Evolutionary conservation across 2,797 vertebrate genomes (phyloP), one percentile per base, ranked within the genome.

Genomic region (Molossus molossus): DNA sequence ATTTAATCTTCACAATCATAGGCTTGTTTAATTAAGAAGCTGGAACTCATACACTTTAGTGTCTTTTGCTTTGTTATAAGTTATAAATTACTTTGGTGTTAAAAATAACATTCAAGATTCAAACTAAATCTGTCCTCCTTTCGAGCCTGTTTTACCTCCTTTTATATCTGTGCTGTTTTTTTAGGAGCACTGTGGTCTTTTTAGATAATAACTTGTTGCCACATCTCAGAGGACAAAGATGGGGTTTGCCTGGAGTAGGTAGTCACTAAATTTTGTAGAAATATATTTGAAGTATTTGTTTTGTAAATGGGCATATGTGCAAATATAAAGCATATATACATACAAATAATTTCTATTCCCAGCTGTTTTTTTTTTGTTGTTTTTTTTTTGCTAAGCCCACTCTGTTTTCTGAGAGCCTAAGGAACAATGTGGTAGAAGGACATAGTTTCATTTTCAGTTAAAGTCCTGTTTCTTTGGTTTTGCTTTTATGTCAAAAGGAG

Each of bases 281-380:
- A 64, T 91, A 9, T 72, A 67, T 84, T 64, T 64, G 67, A 90
- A 87, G 3, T 57, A 53, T 90, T 93, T 96, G 17, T 73, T 95
- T 96, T 75, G 9, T 64, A 84, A 92, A 65, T 69, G 83, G 65
- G 5, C 45, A 96, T 64, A 11, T 80, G 58, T 93, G 29, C 5
- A 90, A 93, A 93, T 91, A 94, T 33, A 91, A 45, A 67, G 9
- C 29, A 50, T 82, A 21, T 70, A 57, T 57, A 93, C 8, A 92
- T 65, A 93, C 3, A 79, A 89, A 87, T 62, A 8, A 89, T 87
- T 90, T 58, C 21, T 82, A 57, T 72, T 86, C 21, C 55, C 57
- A 33, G 23, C 48, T 81, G 9, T 82, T 37, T 69, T 84, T 37
- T 75, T 86, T 72, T 80, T 21, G 81, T 88, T 90, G 75, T 25